A percentile compares a stretch with the other conserved stretches of the same genome.
These are phyloP conservation scores for Synergus japonicus DNA, from an alignment of 2,888 invertebrate genomes.

Conservation along the genomic window DNA sequence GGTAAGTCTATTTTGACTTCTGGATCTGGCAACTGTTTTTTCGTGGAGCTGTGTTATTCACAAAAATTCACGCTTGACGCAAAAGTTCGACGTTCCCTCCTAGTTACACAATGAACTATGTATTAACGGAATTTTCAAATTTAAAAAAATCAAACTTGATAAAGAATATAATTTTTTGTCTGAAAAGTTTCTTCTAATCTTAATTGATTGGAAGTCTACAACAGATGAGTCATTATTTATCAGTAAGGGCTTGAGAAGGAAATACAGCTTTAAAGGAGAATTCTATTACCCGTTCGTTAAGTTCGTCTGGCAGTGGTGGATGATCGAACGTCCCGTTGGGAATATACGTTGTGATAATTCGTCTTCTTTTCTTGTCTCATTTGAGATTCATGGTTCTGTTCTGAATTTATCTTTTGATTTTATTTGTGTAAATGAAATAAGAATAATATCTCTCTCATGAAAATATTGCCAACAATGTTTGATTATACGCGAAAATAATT, in stretches of 20 bases:
- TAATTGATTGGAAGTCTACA: not conserved
- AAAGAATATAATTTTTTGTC: not conserved
- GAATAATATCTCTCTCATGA: not conserved
- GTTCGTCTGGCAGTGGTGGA: not conserved
- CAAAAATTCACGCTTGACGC: too few relatives aligned
- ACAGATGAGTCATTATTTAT: not conserved
- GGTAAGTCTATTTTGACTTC: too few relatives aligned
- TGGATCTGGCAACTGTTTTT: too few relatives aligned
- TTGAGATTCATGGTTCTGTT: not conserved
- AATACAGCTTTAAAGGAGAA: not conserved
- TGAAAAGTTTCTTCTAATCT: not conserved
- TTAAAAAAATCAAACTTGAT: not conserved
- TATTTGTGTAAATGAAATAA: not conserved
- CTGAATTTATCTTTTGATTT: not conserved
- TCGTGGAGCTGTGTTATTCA: too few relatives aligned
- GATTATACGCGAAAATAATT: too few relatives aligned
- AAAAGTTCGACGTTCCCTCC: too few relatives aligned
- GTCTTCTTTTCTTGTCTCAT: slow-evolving; percentile 1
- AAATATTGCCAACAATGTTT: not conserved
- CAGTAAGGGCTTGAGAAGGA: not conserved
- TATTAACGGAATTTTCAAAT: too few relatives aligned
- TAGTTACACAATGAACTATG: too few relatives aligned
- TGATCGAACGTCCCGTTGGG: not conserved
- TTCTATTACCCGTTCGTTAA: not conserved
- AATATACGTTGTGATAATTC: not conserved